A percentile compares a stretch with the other conserved stretches of the same genome.
phyloP scores from a whole-genome alignment of 2,797 vertebrate genomes.

The Cynodonichthys magdalenae region DNA sequence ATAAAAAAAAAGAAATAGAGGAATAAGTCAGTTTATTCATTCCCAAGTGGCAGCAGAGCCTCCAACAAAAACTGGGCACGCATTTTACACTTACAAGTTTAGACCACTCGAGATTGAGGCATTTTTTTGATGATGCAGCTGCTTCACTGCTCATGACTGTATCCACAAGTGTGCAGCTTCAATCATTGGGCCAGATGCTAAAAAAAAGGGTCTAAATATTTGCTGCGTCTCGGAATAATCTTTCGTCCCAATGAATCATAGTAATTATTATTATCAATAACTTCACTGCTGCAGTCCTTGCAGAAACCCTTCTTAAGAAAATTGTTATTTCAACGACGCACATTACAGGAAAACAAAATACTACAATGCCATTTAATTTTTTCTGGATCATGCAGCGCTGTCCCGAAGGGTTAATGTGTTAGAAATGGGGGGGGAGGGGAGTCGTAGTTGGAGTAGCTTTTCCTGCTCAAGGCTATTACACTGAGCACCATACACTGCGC shows the following conservation, averaged over 20 bases:
- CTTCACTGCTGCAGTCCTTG: neutral
- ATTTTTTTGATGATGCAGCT: neutral
- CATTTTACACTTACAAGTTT: neutral
- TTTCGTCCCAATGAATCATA: constrained; percentile 1
- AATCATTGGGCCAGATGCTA: neutral
- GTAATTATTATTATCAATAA: neutral
- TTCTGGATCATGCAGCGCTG: neutral
- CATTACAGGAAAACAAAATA: neutral
- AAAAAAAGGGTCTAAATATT: neutral
- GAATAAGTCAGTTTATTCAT: too few relatives aligned
- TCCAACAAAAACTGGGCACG: neutral
- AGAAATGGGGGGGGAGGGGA: constrained; percentile 49
- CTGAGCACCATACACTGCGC: constrained; percentile 26
- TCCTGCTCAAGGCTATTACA: constrained; percentile 40
- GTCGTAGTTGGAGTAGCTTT: constrained; percentile 49
- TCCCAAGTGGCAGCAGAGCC: neutral
- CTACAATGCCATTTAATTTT: neutral
- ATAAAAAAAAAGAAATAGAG: too few relatives aligned
- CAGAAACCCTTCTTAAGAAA: neutral
- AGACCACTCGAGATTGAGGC: neutral
- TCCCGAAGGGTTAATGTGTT: constrained; percentile 34
- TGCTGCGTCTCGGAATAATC: neutral
- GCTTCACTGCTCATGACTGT: neutral
- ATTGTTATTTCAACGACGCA: neutral
- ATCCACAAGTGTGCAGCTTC: too few relatives aligned